phyloP scores from a whole-genome alignment of 2,888 invertebrate species.

The Cerastis rubricosa region DNA sequence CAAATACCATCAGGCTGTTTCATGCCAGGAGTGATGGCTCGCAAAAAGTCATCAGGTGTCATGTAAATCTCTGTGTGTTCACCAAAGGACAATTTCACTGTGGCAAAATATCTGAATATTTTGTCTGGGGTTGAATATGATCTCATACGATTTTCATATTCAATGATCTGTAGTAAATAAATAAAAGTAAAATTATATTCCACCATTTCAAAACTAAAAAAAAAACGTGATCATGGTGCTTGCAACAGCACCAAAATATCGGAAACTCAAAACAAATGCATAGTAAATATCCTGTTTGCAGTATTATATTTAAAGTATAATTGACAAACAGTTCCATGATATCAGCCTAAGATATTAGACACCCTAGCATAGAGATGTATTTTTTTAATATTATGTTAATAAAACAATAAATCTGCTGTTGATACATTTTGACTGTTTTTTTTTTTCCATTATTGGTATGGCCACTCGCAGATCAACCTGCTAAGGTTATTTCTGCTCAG shows the following conservation, averaged over 20 bases:
- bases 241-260: too few relatives aligned
- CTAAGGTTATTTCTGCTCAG: too few relatives aligned
- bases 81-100: conserved; percentile 94
- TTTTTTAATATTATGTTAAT: background rate
- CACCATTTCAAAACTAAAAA: background rate
- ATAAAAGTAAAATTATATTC: conserved; percentile 35
- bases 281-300: too few relatives aligned
- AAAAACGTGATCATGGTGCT: conserved; percentile 28
- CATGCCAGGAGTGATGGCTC: conserved; percentile 98
- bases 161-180: conserved; percentile 95
- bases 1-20: conserved; percentile 98
- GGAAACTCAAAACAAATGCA: too few relatives aligned
- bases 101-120: conserved; percentile 99
- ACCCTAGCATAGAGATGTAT: background rate
- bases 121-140: conserved; percentile 99
- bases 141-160: conserved; percentile 99
- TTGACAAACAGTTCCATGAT: background rate
- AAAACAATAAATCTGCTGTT: background rate
- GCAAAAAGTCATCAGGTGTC: conserved; percentile 99
- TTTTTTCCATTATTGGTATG: too few relatives aligned
- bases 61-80: conserved; percentile 95
- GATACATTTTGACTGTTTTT: background rate
- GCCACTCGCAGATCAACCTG: too few relatives aligned
- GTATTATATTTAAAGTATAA: background rate
- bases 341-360: background rate